These are phyloP conservation scores for Arctopsyche grandis DNA, from an alignment of 1,140 invertebrate genomes.

Conservation along the genomic window DNA sequence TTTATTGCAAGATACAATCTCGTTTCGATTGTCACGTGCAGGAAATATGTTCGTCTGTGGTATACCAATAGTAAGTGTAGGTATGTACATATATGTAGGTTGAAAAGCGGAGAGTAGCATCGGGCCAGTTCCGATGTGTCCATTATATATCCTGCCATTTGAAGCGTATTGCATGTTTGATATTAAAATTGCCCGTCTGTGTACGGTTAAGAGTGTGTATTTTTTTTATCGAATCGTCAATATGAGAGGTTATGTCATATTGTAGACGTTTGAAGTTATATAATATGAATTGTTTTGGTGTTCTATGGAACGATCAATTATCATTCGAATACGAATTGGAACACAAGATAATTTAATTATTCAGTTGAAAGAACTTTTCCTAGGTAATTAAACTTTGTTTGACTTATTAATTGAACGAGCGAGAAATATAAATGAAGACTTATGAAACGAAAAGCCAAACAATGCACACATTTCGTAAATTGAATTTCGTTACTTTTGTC, in stretches of 20 bases:
- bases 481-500: background rate
- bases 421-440: background rate
- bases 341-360: too few species aligned
- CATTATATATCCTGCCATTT: background rate
- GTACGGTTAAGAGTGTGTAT: too few species aligned
- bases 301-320: too few species aligned
- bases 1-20: slow-evolving; percentile 54
- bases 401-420: background rate
- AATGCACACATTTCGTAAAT: background rate
- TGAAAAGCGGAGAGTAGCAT: too few species aligned
- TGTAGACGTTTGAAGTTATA: too few species aligned
- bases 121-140: too few species aligned
- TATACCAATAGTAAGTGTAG: background rate
- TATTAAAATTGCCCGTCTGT: too few species aligned
- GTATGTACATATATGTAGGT: background rate
- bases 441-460: background rate
- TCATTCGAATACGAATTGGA: too few species aligned
- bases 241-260: too few species aligned
- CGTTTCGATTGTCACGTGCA: slow-evolving; percentile 53
- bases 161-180: background rate
- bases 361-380: too few species aligned
- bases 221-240: too few species aligned
- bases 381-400: slow-evolving; percentile 4
- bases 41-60: slow-evolving; percentile 49
- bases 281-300: too few species aligned